phyloP scores from a whole-genome alignment of 2,113 vertebrate species.

The Ginglymostoma cirratum region DNA sequence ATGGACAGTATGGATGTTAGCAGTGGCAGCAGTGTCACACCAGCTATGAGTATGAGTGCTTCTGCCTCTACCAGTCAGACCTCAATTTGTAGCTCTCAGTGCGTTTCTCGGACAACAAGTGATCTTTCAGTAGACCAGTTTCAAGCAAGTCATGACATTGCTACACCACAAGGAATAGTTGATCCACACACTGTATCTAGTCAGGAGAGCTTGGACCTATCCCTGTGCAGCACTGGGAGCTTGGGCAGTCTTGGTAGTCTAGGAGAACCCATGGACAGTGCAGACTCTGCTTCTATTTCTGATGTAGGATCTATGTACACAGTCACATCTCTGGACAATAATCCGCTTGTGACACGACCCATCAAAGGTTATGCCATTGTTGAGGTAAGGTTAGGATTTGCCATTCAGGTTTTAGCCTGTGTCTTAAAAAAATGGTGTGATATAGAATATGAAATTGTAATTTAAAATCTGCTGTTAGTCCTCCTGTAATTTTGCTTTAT shows the following conservation, averaged over 20 bases:
- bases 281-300: constrained; percentile 67
- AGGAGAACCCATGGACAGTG: constrained; percentile 75
- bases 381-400: constrained; percentile 65
- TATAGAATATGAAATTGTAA: not conserved
- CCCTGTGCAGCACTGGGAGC: constrained; percentile 87
- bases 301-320: constrained; percentile 83
- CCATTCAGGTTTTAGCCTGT: not conserved
- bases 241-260: constrained; percentile 86
- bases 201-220: constrained; percentile 90
- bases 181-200: constrained; percentile 82
- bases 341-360: constrained; percentile 62
- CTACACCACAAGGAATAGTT: constrained; percentile 61
- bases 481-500: not conserved
- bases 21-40: constrained; percentile 83
- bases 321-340: constrained; percentile 75
- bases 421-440: not conserved
- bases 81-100: constrained; percentile 88
- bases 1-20: constrained; percentile 75
- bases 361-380: constrained; percentile 96
- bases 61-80: constrained; percentile 89
- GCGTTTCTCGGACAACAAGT: constrained; percentile 73
- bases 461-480: not conserved
- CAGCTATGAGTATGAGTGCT: constrained; percentile 78
- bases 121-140: constrained; percentile 80
- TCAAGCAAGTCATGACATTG: constrained; percentile 57